Percentiles rank a stretch among this genome's conserved stretches.
Evolutionary conservation across 1,140 invertebrate genomes (phyloP).

Genomic region (Zaprionus taronus): DNA sequence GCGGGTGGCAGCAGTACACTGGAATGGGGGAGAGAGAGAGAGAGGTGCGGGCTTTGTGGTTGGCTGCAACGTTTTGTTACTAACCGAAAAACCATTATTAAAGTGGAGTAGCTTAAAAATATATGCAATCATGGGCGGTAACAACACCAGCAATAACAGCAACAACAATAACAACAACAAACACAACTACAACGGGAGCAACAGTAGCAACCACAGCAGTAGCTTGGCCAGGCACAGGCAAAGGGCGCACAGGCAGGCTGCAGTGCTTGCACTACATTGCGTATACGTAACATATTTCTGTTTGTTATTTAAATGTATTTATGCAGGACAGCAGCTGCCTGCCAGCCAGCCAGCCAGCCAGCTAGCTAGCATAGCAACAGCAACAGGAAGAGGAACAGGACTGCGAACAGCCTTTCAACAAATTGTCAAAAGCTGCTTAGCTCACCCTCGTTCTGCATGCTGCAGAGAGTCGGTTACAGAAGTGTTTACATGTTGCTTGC

Average conservation of each 20-base stretch:
- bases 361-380: conserved; percentile 26
- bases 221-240: conserved; percentile 6
- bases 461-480: conserved; percentile 30
- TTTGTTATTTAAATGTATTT: conserved; percentile 79
- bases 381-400: conserved; percentile 5
- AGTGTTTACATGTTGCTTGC: conserved; percentile 35
- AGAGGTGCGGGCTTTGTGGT: conserved; percentile 20
- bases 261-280: conserved; percentile 51
- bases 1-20: not conserved
- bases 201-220: not conserved
- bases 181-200: not conserved
- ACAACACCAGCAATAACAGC: conserved; percentile 40
- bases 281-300: conserved; percentile 79
- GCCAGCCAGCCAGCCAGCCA: conserved; percentile 33
- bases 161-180: conserved; percentile 31
- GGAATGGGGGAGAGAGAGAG: not conserved
- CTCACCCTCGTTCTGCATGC: conserved; percentile 32
- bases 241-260: not conserved
- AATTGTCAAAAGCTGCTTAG: conserved; percentile 79
- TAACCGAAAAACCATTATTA: conserved; percentile 79
- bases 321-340: conserved; percentile 66
- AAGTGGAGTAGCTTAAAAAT: conserved; percentile 75
- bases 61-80: conserved; percentile 49
- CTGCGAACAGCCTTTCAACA: conserved; percentile 53
- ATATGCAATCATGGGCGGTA: conserved; percentile 68